Evolutionary conservation across 2,888 invertebrate genomes (phyloP), one percentile per base, ranked within the genome.

Genomic region (Bugulina stolonifera): DNA sequence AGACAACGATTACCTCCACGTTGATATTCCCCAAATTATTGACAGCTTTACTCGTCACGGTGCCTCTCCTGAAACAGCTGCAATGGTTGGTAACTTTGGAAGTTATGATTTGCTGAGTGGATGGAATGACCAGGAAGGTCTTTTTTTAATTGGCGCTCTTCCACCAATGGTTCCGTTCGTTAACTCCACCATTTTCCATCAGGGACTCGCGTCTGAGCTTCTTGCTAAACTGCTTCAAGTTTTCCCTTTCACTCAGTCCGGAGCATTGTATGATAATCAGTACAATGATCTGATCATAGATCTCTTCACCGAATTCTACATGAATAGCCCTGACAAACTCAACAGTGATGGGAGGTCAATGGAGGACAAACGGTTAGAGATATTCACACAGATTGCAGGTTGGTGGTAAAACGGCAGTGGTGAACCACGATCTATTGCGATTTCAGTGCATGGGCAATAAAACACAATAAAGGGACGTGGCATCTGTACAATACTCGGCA

Each of bases 71-170:
- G 10, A 43, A 10, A 43, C 43, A 18, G 18, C 10, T 10, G 43
- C 5, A 10, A 10, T 43, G 43, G 43, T 64, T 64, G 64, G 64
- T 14, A 64, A 64, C n/a, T 64, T 64, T 64, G 64, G 29, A 10
- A 64, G 5, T 1, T 64, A 29, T 34, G 64, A 64, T 64, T 27
- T 64, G 18, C 32, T 64, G 3, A 64, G 64, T 32, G 64, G 64
- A 18, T 64, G 64, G 64, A 64, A 64, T 32, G 32, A 64, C n/a
- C 64, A 64, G n/a, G 64, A 64, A 32, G 64, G 64, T 32, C 14
- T 64, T 14, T 14, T 64, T 32, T 32, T 23, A 14, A 27, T 64
- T 22, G 32, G 32, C 32, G 27, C 2, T 14, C 32, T 64, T 27
- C 32, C 43, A 43, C 18, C 18, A 43, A 43, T 43, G 5, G 43